phyloP scores from a whole-genome alignment of 2,113 vertebrate genomes.

The Chamaetylas fuelleborni region DNA sequence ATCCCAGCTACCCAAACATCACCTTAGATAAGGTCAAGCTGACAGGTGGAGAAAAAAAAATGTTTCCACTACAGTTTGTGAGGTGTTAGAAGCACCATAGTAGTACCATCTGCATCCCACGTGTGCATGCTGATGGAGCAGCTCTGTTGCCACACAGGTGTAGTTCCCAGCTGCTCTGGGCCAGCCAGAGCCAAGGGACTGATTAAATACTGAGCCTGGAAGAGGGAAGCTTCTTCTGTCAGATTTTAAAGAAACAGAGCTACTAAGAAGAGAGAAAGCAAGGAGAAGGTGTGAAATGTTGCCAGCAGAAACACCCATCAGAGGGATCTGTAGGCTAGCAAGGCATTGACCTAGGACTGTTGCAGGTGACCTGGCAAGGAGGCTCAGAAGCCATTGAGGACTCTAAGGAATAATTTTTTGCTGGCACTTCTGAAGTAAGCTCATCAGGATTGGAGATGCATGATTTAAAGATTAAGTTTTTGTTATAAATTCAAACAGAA shows the following conservation, averaged over 20 bases:
- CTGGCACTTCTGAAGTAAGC: not conserved
- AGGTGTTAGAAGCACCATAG: not conserved
- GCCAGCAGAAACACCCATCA: not conserved
- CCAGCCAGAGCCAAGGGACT: not conserved
- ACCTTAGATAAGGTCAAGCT: not conserved
- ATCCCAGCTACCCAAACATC: not conserved
- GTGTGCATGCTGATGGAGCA: not conserved
- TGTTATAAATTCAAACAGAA: not conserved
- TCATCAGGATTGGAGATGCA: not conserved
- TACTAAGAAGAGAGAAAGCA: not conserved
- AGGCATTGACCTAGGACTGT: not conserved
- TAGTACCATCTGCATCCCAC: not conserved
- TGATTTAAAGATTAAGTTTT: not conserved
- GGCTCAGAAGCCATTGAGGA: not conserved
- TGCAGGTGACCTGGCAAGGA: not conserved
- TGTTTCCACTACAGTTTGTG: not conserved
- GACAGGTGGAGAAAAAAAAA: not conserved
- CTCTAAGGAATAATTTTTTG: not conserved
- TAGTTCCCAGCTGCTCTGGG: not conserved
- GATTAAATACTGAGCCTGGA: not conserved
- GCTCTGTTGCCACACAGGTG: not conserved
- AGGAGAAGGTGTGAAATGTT: not conserved
- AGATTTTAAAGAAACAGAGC: not conserved
- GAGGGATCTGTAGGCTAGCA: not conserved
- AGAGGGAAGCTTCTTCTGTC: not conserved